Evolutionary conservation across 2,888 invertebrate genomes (phyloP), one percentile per base, ranked within the genome.

Genomic region (Quadroppia sp.): DNA sequence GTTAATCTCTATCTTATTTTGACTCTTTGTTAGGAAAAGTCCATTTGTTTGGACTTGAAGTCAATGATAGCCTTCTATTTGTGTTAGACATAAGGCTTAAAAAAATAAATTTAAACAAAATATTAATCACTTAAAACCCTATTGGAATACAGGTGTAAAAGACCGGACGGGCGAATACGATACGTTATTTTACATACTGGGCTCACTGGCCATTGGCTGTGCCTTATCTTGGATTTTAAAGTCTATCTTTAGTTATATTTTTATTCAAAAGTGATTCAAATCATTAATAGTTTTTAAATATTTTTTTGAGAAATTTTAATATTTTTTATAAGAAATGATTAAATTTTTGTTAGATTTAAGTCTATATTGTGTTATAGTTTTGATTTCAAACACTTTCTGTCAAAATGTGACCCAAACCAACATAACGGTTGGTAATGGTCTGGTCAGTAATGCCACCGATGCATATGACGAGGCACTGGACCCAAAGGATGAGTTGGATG

Each of bases 401-500:
- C 28, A 59, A 45, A 45, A 45, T 45, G n/a, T 45, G 13, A 45
- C 45, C 45, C 2, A 45, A 45, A 45, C 9, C 15, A 15, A 45
- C 6, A 36, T 36, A 36, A 7, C 36, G n/a, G 9, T 36, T 36
- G 36, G 36, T 9, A 36, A 36, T 36, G 15, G 45, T 45, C 15
- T 15, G 45, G 11, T 17, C 45, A 17, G 11, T 17, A 45, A 45
- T 45, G 15, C 11, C 15, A 45, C 45, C 2, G 17, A 59, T 59
- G 7, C 7, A 1, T 20, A n/a, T 36, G 36, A 13, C 4, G 23
- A 40, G 15, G 36, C 9, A n/a, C 45, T 64, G 30, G 76, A 77
- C 23, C 74, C 76, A 45, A 76, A 76, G 42, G 74, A 73, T 13
- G 75, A 75, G 11, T 61, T 74, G 61, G 77, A 76, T 20, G 32